Percentiles rank a stretch among this genome's conserved stretches.
These are phyloP conservation scores for Zoanthus solanderi DNA, from an alignment of 92 coral and sea anemone species.

Conservation along the genomic window DNA sequence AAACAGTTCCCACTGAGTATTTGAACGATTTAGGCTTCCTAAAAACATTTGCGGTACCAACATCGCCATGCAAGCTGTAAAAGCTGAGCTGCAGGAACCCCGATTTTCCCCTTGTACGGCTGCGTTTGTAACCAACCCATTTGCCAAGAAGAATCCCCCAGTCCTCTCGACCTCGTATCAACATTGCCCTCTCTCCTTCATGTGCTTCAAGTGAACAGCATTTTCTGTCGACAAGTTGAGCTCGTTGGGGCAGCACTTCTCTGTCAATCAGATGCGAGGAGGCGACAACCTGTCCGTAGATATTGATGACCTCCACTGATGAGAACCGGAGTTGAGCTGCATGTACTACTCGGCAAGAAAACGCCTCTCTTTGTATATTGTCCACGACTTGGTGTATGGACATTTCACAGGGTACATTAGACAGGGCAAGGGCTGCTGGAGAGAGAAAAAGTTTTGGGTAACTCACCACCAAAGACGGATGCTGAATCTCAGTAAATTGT, in stretches of 20 bases:
- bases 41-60: conserved; percentile 42
- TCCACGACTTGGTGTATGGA: conserved; percentile 62
- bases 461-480: conserved; percentile 56
- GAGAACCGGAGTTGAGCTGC: conserved; percentile 72
- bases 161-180: conserved; percentile 78
- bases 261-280: conserved; percentile 73
- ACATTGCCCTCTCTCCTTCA: conserved; percentile 74
- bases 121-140: conserved; percentile 68
- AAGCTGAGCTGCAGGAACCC: conserved; percentile 54
- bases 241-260: conserved; percentile 65
- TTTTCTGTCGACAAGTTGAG: conserved; percentile 54
- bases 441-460: conserved; percentile 62
- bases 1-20: conserved; percentile 49
- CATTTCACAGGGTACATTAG: conserved; percentile 56
- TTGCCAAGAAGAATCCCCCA: conserved; percentile 82
- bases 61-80: conserved; percentile 49
- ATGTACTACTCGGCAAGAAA: conserved; percentile 74
- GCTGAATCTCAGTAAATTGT: conserved; percentile 32
- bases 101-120: conserved; percentile 64
- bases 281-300: conserved; percentile 62
- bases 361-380: conserved; percentile 44
- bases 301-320: conserved; percentile 72
- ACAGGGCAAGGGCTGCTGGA: conserved; percentile 52
- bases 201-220: conserved; percentile 41
- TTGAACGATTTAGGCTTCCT: conserved; percentile 35